Percentiles rank a stretch among this genome's conserved stretches.
These are phyloP conservation scores for Loripinus fragilis DNA, from an alignment of 2,888 invertebrate species.

Conservation along the genomic window DNA sequence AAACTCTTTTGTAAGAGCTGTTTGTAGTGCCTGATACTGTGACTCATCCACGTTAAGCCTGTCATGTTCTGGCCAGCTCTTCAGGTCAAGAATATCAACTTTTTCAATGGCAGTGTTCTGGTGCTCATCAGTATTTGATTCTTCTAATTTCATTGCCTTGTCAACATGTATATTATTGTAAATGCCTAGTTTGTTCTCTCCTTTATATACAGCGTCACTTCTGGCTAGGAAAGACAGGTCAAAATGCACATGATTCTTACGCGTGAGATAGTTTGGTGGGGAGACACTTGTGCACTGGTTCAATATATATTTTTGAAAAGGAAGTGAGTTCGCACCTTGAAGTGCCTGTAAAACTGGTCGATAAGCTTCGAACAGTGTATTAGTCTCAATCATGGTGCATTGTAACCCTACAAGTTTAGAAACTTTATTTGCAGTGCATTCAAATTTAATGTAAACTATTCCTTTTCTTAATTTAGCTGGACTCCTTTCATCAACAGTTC, in stretches of 20 bases:
- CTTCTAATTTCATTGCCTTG: not conserved
- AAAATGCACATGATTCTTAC: not conserved
- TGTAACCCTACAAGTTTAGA: constrained; percentile 30
- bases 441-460: constrained; percentile 57
- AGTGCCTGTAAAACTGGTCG: constrained; percentile 89
- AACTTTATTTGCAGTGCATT: constrained; percentile 29
- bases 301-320: constrained; percentile 67
- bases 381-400: constrained; percentile 89
- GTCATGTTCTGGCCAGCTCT: constrained; percentile 73
- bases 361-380: constrained; percentile 92
- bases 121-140: not conserved
- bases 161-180: not conserved
- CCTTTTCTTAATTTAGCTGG: constrained; percentile 58
- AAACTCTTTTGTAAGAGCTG: constrained; percentile 77
- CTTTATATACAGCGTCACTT: not conserved
- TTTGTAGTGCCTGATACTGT: constrained; percentile 74
- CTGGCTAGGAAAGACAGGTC: not conserved
- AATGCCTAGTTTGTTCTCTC: not conserved
- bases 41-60: constrained; percentile 74
- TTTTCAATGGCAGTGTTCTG: not conserved
- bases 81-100: constrained; percentile 11
- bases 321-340: constrained; percentile 84
- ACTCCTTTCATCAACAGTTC: constrained; percentile 84
- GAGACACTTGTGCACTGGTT: constrained; percentile 56
- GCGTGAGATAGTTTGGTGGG: constrained; percentile 57